Percentiles rank a stretch among this genome's conserved stretches.
phyloP scores from a whole-genome alignment of 2,113 vertebrate species.

The Oxyura jamaicensis region DNA sequence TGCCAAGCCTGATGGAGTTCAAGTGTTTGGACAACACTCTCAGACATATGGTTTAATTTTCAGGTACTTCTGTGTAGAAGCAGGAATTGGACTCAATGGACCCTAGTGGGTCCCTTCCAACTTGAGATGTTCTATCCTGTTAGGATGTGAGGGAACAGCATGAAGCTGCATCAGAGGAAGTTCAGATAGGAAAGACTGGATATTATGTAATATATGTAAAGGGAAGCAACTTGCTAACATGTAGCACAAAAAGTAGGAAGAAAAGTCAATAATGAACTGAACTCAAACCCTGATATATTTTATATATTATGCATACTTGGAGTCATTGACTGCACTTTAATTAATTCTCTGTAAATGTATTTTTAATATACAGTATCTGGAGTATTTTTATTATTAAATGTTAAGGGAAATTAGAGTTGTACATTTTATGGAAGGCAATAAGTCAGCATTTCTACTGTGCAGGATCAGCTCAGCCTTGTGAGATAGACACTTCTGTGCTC shows the following conservation, averaged over 20 bases:
- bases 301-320: neutral
- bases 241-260: neutral
- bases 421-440: neutral
- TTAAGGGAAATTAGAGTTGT: neutral
- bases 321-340: neutral
- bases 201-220: neutral
- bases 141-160: neutral
- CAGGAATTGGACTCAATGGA: neutral
- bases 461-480: neutral
- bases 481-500: too few relatives aligned
- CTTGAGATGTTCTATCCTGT: neutral
- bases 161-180: neutral
- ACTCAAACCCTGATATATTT: rapidly evolving
- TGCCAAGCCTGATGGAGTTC: neutral
- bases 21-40: neutral
- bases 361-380: neutral
- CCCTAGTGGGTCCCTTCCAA: too few relatives aligned
- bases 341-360: neutral
- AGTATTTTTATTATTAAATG: neutral
- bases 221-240: neutral
- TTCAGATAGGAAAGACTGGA: neutral
- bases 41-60: neutral
- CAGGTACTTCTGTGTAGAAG: neutral
- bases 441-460: neutral
- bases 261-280: neutral